These are phyloP conservation scores for Onychomys arenicola DNA, from an alignment of 2,797 vertebrate genomes.

Conservation along the genomic window DNA sequence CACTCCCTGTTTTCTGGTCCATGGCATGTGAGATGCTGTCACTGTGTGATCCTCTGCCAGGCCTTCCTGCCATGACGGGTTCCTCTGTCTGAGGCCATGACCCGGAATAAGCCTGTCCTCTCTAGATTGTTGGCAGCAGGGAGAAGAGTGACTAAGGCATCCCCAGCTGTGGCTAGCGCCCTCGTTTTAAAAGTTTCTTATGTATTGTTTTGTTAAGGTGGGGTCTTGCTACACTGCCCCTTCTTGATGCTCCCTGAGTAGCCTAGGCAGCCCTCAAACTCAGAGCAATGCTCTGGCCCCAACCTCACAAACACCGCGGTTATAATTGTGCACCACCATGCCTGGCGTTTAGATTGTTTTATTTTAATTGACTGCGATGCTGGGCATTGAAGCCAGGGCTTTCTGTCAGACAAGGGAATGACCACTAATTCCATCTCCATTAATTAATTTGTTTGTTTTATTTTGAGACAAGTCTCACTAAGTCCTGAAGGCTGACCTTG, in stretches of 20 bases:
- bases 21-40: not conserved
- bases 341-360: not conserved
- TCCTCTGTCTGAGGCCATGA: not conserved
- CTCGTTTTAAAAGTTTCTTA: not conserved
- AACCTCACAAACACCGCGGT: not conserved
- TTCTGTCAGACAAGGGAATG: not conserved
- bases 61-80: not conserved
- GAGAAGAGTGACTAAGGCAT: not conserved
- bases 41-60: not conserved
- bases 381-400: not conserved
- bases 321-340: not conserved
- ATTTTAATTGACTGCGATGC: not conserved
- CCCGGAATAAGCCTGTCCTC: too few relatives aligned
- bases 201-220: not conserved
- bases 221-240: not conserved
- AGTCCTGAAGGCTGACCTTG: not conserved
- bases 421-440: not conserved
- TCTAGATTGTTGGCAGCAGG: not conserved
- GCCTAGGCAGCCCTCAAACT: not conserved
- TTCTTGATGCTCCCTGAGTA: not conserved
- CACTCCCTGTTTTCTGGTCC: not conserved
- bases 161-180: too few relatives aligned
- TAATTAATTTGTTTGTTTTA: not conserved
- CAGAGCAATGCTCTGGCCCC: not conserved
- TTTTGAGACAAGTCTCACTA: not conserved